Conservation (phyloP, 2,113 vertebrate species). For the Rallus limicola region DNA sequence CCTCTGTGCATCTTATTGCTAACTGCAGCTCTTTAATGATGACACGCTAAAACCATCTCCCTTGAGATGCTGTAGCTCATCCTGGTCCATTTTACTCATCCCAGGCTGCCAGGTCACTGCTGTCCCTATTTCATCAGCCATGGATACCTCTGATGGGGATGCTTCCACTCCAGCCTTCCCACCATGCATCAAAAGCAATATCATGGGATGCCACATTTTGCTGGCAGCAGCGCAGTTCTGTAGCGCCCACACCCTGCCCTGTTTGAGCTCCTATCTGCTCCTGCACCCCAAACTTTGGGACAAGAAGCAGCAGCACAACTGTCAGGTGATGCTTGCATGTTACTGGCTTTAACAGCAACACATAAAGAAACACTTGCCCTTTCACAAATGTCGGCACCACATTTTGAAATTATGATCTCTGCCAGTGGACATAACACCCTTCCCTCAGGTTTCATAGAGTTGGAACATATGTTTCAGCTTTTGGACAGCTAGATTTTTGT, state of each 20-base stretch:
- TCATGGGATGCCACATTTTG: neutral
- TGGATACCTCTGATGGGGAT: neutral
- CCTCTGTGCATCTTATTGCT: neutral
- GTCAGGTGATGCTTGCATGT: fast-evolving
- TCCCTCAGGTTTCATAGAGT: neutral
- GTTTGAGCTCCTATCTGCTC: neutral
- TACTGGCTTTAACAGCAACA: neutral
- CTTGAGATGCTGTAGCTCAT: neutral
- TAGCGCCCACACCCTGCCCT: fast-evolving
- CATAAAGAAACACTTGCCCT: neutral
- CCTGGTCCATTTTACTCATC: neutral
- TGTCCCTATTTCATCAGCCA: neutral
- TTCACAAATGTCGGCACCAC: neutral
- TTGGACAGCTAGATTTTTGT: neutral
- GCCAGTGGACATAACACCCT: neutral
- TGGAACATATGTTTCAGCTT: neutral
- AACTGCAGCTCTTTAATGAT: neutral
- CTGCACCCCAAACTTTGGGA: neutral
- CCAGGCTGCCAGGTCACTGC: neutral
- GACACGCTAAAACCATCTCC: neutral
- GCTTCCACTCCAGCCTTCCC: neutral
- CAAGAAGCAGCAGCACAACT: fast-evolving
- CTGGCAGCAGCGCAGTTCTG: neutral
- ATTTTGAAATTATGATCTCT: neutral
- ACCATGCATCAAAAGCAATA: fast-evolving